Conservation (phyloP, 2,888 invertebrate genomes). For the Cryptosula pallasiana region DNA sequence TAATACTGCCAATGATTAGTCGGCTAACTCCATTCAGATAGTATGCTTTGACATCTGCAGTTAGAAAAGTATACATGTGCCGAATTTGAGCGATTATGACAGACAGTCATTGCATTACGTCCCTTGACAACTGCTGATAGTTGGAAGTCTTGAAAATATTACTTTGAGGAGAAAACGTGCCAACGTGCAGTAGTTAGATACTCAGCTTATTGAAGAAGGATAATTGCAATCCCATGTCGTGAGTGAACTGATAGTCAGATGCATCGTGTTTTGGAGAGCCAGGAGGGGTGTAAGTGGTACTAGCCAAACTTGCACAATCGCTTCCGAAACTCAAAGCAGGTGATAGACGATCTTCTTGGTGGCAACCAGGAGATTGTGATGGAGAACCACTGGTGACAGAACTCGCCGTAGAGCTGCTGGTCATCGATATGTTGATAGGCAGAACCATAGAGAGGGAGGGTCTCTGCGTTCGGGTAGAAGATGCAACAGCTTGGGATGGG, state of each 20-base stretch:
- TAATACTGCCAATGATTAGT: not conserved
- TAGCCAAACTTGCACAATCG: constrained; percentile 11
- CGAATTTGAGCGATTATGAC: not conserved
- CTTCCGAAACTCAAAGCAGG: constrained; percentile 16
- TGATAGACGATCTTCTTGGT: not conserved
- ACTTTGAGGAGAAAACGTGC: too few species aligned
- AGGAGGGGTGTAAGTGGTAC: not conserved
- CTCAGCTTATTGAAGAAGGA: not conserved
- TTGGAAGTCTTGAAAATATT: too few species aligned
- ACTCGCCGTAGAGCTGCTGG: not conserved
- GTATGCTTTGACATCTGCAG: not conserved
- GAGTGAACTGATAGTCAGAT: not conserved
- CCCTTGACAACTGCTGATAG: not conserved
- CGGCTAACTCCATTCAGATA: not conserved
- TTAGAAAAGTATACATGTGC: not conserved
- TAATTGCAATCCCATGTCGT: not conserved
- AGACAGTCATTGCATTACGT: constrained; percentile 1
- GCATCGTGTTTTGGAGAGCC: constrained; percentile 2
- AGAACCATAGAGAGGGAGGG: not conserved
- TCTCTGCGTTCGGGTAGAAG: not conserved
- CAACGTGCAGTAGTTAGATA: not conserved
- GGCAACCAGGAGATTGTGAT: not conserved
- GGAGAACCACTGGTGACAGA: constrained; percentile 23
- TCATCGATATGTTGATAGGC: not conserved
- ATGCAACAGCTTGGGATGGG: not conserved